A percentile compares a stretch with the other conserved stretches of the same genome.
Conservation (phyloP, 2,797 vertebrate genomes). For the Bradypus variegatus region DNA sequence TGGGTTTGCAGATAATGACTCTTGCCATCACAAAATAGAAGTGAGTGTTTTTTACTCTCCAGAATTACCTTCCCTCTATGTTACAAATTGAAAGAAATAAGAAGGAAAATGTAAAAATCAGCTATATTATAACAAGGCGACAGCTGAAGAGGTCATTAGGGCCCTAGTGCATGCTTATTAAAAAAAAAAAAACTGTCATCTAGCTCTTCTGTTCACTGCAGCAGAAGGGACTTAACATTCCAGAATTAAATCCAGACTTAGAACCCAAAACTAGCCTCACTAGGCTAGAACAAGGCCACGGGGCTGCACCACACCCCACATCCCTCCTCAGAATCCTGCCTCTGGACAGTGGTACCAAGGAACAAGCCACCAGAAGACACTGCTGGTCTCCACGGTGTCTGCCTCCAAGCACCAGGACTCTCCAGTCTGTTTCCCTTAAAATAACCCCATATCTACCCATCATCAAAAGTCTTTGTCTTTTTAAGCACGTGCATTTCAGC, state of each 20-base stretch:
- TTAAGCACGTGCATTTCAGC: background rate
- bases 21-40: background rate
- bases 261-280: background rate
- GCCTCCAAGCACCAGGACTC: background rate
- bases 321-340: background rate
- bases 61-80: background rate
- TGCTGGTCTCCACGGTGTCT: background rate
- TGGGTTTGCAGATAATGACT: background rate
- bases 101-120: background rate
- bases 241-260: background rate
- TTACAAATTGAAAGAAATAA: background rate
- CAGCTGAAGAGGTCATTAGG: background rate
- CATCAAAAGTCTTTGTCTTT: background rate
- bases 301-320: too few relatives aligned
- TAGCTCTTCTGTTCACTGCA: background rate
- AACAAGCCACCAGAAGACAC: background rate
- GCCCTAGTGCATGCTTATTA: too few relatives aligned
- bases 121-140: background rate
- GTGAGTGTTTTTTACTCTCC: background rate
- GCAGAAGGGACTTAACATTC: background rate
- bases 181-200: background rate
- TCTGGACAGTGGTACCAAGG: background rate
- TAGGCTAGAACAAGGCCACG: background rate
- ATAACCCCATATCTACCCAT: background rate
- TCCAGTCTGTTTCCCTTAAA: background rate